phyloP scores from a whole-genome alignment of 2,888 invertebrate species.

The Himalopsyche japonica region DNA sequence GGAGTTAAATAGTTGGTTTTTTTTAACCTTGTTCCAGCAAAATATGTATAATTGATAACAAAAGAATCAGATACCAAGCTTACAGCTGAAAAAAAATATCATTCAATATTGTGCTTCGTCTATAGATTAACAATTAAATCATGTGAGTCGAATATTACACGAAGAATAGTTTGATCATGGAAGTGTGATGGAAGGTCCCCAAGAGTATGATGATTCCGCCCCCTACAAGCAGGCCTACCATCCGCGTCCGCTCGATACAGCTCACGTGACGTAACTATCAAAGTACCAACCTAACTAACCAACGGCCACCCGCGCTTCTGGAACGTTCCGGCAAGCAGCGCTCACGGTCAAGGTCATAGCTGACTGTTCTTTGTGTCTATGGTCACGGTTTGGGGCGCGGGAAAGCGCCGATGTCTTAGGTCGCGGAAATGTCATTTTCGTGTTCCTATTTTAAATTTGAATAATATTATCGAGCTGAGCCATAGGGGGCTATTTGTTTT shows the following conservation, averaged over 20 bases:
- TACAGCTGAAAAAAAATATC: no score
- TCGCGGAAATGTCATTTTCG: slow-evolving; percentile 9
- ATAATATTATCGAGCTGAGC: neutral
- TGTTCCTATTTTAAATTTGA: neutral
- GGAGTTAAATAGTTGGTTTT: no score
- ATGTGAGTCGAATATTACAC: no score
- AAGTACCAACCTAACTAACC: neutral
- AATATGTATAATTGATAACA: no score
- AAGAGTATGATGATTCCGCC: neutral
- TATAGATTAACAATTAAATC: no score
- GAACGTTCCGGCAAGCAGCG: slow-evolving; percentile 19
- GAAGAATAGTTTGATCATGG: neutral
- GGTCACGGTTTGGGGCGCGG: slow-evolving; percentile 14
- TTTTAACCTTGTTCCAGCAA: no score
- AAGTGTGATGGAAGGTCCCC: neutral
- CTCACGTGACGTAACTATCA: neutral
- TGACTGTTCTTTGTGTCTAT: neutral
- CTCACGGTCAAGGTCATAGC: slow-evolving; percentile 32
- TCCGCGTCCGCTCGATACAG: slow-evolving; percentile 1
- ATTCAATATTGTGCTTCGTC: no score
- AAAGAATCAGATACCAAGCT: no score
- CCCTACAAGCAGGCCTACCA: neutral
- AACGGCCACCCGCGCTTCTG: slow-evolving; percentile 10
- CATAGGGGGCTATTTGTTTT: neutral
- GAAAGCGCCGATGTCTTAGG: slow-evolving; percentile 26